Evolutionary conservation across 2,113 vertebrate genomes (phyloP).

Genomic region (Thymallus thymallus): DNA sequence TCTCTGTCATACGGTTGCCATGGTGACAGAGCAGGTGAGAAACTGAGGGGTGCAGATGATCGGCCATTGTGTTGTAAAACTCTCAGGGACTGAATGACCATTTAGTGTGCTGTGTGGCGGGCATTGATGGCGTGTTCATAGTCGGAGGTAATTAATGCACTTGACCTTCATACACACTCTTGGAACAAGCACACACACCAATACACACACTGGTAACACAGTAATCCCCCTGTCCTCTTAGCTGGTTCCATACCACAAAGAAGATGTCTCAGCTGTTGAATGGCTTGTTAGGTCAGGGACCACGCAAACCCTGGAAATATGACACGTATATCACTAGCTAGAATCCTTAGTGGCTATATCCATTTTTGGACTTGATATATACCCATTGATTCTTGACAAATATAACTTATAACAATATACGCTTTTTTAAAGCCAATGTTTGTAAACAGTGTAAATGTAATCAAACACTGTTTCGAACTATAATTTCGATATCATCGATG

Average conservation of each 20-base stretch:
- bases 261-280: conserved; percentile 23
- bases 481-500: too few species aligned
- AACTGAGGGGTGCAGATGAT: conserved; percentile 10
- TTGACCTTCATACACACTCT: conserved; percentile 25
- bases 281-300: conserved; percentile 38
- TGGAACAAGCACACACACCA: conserved; percentile 31
- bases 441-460: too few species aligned
- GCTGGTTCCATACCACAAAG: conserved; percentile 28
- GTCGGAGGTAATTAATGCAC: conserved; percentile 49
- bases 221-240: not conserved
- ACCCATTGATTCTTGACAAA: too few species aligned
- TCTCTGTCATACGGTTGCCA: conserved; percentile 43
- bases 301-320: conserved; percentile 7
- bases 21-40: conserved; percentile 45
- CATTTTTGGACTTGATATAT: too few species aligned
- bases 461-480: too few species aligned
- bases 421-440: too few species aligned
- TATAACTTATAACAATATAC: too few species aligned
- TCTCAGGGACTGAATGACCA: conserved; percentile 43
- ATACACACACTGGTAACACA: conserved; percentile 25
- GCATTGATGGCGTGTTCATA: conserved; percentile 19
- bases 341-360: too few species aligned
- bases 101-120: conserved; percentile 36
- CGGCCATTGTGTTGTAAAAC: conserved; percentile 24
- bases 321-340: not conserved